Evolutionary conservation across 2,888 invertebrate genomes (phyloP), one percentile per base, ranked within the genome.

Genomic region (Cylindroiulus punctatus): DNA sequence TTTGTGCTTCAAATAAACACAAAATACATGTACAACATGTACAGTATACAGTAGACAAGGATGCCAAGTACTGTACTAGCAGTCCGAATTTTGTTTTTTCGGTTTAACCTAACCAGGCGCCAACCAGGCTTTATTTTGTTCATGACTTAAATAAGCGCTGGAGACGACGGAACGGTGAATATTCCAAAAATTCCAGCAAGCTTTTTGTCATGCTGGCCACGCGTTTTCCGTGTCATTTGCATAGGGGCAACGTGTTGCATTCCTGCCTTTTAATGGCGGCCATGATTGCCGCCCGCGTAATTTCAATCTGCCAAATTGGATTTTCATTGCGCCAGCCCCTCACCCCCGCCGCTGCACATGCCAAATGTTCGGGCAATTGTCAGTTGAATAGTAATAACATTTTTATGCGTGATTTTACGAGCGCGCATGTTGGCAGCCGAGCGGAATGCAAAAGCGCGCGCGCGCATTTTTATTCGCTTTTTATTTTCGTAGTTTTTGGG

Each of bases 351-450:
- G 22, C 65, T 5, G 19, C 22, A 26, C 65, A n/a, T 17, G 52
- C n/a, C 52, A 57, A 57, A 57, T 57, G 52, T 57, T 57, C 52
- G 26, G 65, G 65, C 65, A 65, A 65, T 65, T 65, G 65, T 65
- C 65, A 65, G 65, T 65, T 65, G 65, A 65, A 65, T 65, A 65
- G 65, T 65, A 65, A 65, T 65, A 65, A 65, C 65, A 65, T 65
- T 65, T 65, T 65, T 65, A 65, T 65, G 65, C 65, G 65, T 65
- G 65, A 65, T 65, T 65, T 65, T 65, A 65, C 65, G 65, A 65
- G 22, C 65, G 65, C 26, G 65, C 65, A 10, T 26, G 65, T 65
- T 65, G 22, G 26, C 65, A 65, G 26, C 65, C 65, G 65, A n/a
- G 65, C 65, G 65, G 65, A 65, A 65, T 65, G 19, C 65, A 26